Evolutionary conservation across 2,113 vertebrate species (phyloP).

Genomic region (Myotis lucifugus): DNA sequence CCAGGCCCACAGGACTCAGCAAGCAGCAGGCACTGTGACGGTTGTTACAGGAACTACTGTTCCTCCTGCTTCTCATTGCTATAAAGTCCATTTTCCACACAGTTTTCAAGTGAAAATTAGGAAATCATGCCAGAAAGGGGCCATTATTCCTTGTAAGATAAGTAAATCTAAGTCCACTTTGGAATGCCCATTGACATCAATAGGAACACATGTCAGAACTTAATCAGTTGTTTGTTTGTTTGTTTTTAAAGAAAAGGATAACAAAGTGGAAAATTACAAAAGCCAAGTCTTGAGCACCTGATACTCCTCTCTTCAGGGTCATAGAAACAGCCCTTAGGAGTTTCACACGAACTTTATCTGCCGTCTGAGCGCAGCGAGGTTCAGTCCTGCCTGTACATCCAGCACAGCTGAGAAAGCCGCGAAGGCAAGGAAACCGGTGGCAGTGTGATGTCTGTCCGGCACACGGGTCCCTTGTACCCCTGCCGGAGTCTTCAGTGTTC

Average conservation of each 20-base stretch:
- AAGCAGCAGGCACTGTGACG: background rate
- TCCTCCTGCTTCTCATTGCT: background rate
- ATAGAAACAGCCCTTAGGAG: background rate
- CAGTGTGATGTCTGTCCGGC: fast-evolving
- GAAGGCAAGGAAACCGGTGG: fast-evolving
- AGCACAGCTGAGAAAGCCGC: background rate
- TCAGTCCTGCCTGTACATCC: background rate
- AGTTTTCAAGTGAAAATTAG: conserved; percentile 9
- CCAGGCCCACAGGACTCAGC: background rate
- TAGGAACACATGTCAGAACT: background rate
- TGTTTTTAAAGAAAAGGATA: conserved; percentile 23
- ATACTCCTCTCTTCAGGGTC: background rate
- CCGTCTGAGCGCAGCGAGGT: conserved; percentile 23
- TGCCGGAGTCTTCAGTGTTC: background rate
- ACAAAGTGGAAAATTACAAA: background rate
- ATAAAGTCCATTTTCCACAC: background rate
- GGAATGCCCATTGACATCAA: background rate
- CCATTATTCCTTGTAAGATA: background rate
- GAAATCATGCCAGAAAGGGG: background rate
- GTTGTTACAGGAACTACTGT: background rate
- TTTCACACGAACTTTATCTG: conserved; percentile 34
- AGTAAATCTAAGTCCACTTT: background rate
- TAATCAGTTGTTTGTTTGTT: background rate
- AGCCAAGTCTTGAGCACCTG: background rate
- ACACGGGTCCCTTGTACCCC: background rate